Evolutionary conservation across 1,140 invertebrate species (phyloP), one percentile per base, ranked within the genome.

Genomic region (Camponotus vicinus): DNA sequence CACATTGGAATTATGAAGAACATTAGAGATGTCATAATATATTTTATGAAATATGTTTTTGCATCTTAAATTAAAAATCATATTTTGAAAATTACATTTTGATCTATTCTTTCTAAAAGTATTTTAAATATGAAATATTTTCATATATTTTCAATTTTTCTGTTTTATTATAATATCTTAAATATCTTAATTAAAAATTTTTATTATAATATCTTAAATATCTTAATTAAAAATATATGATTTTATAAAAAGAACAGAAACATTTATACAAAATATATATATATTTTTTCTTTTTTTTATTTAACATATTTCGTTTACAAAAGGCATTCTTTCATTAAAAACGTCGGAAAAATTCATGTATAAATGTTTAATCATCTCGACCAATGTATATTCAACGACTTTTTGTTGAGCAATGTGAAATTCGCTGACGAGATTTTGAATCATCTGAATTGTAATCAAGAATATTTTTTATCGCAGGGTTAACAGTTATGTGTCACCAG

Each of bases 301-400:
- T 11, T 27, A 32, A 80, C 42, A 42, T 80, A 61, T 76, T 34
- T 11, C 3, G 57, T 40, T 69, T 32, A n/a, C 6, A 57, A 42
- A 45, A 57, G 42, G 34, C 7, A 32, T 32, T 11, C 1, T 55
- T 32, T 27, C 27, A 27, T 27, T 42, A 27, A n/a, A 80, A 59
- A 70, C 32, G 37, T 40, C 64, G 8, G 5, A 45, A n/a, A 42
- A 42, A 49, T 70, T 80, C 21, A 70, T 21, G 6, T n/a, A 42
- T 70, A 70, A 80, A 80, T 80, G 49, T 32, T 70, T 80, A 32
- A 69, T 2, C 5, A 4, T 80, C 34, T 80, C 15, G 34, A 42
- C 4, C 4, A 13, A 69, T 79, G 76, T 59, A n/a, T 52, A 52
- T 69, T 57, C 21, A 21, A 80, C 21, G 64, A 66, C 64, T 45